A percentile compares a stretch with the other conserved stretches of the same genome.
These are phyloP conservation scores for Phalloptychus januarius DNA, from an alignment of 2,797 vertebrate genomes.

Conservation along the genomic window DNA sequence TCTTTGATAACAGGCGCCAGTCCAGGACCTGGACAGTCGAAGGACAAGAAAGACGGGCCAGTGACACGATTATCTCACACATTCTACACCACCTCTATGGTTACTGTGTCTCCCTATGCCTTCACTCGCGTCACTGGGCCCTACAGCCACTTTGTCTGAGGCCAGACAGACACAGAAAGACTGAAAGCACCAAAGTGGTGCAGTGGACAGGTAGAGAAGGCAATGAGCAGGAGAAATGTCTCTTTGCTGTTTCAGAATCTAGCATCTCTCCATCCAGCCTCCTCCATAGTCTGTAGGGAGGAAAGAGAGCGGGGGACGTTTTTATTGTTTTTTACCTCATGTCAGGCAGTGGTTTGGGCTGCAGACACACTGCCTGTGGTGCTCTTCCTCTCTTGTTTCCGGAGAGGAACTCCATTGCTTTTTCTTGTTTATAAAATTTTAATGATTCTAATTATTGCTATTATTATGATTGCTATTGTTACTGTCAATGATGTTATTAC, in stretches of 20 bases:
- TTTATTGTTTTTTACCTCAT: conserved; percentile 94
- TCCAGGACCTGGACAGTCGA: conserved; percentile 81
- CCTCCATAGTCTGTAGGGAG: conserved; percentile 60
- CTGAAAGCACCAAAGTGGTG: conserved; percentile 56
- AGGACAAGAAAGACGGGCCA: conserved; percentile 88
- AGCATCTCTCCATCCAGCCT: conserved; percentile 69
- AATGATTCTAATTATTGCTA: conserved; percentile 87
- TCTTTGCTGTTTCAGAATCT: conserved; percentile 61
- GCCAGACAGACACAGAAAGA: conserved; percentile 53
- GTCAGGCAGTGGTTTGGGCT: conserved; percentile 87
- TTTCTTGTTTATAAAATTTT: conserved; percentile 86
- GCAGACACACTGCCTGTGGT: conserved; percentile 90
- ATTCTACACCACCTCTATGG: conserved; percentile 89
- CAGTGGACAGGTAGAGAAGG: conserved; percentile 61
- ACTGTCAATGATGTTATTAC: conserved; percentile 86
- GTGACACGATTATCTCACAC: conserved; percentile 86
- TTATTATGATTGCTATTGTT: conserved; percentile 87
- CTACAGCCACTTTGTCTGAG: conserved; percentile 95
- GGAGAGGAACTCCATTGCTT: conserved; percentile 87
- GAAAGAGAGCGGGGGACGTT: conserved; percentile 47
- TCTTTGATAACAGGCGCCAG: conserved; percentile 67
- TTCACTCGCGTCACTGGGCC: conserved; percentile 97
- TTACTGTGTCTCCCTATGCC: conserved; percentile 96
- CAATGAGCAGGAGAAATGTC: conserved; percentile 64
- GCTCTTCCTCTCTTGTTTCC: conserved; percentile 88